Conservation (phyloP, 2,797 vertebrate species). For the Rhynchonycteris naso region DNA sequence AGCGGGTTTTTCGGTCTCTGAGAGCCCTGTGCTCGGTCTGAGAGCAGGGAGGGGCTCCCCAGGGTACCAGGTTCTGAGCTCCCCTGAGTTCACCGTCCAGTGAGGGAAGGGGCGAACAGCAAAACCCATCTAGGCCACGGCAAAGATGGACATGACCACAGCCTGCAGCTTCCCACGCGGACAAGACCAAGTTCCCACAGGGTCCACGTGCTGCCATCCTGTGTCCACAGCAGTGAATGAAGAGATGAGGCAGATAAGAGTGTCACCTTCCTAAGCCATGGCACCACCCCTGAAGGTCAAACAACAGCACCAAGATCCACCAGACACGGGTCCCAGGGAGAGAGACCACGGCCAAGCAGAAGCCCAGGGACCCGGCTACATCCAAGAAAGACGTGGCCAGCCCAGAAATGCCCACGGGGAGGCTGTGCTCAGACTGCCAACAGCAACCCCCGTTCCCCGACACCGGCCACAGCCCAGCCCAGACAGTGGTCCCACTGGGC, state of each 20-base stretch:
- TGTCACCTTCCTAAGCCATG: not conserved
- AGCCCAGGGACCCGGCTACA: not conserved
- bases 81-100: not conserved
- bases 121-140: not conserved
- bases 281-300: not conserved
- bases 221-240: too few species aligned
- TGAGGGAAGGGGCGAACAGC: not conserved
- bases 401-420: not conserved
- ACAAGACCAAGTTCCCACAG: accelerated
- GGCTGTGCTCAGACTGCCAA: too few species aligned
- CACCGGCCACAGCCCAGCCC: accelerated
- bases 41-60: not conserved
- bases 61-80: not conserved
- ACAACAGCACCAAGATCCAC: not conserved
- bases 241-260: not conserved
- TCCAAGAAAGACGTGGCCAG: not conserved
- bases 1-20: not conserved
- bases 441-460: not conserved
- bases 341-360: not conserved
- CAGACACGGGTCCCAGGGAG: too few species aligned
- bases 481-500: not conserved
- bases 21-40: not conserved
- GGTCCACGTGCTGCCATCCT: not conserved
- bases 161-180: not conserved
- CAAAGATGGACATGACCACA: not conserved